Evolutionary conservation across 2,888 invertebrate genomes (phyloP), one percentile per base, ranked within the genome.

Genomic region (Malthinus flaveolus): DNA sequence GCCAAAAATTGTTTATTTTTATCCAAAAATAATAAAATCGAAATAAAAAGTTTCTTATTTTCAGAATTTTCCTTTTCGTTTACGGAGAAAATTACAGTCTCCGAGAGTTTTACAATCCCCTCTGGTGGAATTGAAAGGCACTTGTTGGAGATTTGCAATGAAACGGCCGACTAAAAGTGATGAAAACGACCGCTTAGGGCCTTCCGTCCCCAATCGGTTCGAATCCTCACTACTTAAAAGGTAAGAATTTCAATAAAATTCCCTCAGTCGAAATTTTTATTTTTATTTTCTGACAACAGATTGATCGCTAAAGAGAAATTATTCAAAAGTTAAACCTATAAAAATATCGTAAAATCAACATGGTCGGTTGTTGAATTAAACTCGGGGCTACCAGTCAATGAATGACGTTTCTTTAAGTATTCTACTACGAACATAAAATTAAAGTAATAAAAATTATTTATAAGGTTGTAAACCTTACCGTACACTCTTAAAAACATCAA

Each of bases 71-170:
- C 48, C 54, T 31, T 53, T 58, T 49, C 36, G 32, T 49, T 55
- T 56, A 45, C 37, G 35, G 34, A 59, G 35, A 50, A 52, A 59
- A 56, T 59, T 59, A 59, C 56, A 34, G 55, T 55, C 56, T 55
- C 48, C n/a, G 59, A 59, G 56, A 59, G 49, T 56, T 59, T 56
- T 55, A 64, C 72, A 74, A 76, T 77, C 72, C 77, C 78, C 77
- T 76, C 77, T 78, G 75, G 75, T 75, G 73, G 76, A 69, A 72
- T 75, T 74, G 69, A 62, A 69, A 66, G 72, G 73, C 73, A 75
- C 75, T 76, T 75, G 72, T 68, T 71, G 71, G 73, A 74, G 75
- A 76, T 77, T 77, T 74, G 72, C 71, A 73, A 72, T 72, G 71
- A 75, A 74, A 73, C 70, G 71, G 69, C 72, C 73, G 73, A 73